Conservation (phyloP, 2,113 vertebrate genomes). For the Marcusenius ussheri region DNA sequence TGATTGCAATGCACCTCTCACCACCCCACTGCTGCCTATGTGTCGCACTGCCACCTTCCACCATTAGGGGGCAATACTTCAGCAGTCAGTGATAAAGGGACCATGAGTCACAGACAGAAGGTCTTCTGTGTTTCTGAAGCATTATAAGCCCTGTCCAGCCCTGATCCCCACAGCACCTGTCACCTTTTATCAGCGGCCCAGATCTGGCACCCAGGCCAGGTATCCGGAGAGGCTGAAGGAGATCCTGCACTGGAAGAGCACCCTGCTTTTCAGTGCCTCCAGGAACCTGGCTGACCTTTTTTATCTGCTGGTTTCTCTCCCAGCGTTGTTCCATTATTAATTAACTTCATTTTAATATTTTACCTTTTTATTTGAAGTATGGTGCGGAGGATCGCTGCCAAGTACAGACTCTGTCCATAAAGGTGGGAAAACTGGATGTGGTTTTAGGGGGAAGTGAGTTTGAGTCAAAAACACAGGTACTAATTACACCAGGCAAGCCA, state of each 20-base stretch:
- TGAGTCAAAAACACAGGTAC: not conserved
- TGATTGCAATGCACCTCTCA: not conserved
- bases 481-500: not conserved
- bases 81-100: not conserved
- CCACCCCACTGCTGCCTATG: not conserved
- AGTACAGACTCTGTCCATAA: not conserved
- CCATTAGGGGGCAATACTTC: not conserved
- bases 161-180: not conserved
- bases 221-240: not conserved
- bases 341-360: conserved; percentile 2
- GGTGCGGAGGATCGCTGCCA: not conserved
- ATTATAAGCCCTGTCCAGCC: not conserved
- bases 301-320: not conserved
- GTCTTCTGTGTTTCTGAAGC: not conserved
- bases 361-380: not conserved
- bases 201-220: not conserved
- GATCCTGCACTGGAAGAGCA: not conserved
- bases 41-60: not conserved
- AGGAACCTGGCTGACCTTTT: not conserved
- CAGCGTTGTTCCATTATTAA: conserved; percentile 6
- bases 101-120: not conserved
- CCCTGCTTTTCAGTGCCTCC: not conserved
- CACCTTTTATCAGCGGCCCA: not conserved
- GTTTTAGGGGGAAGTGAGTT: not conserved
- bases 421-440: not conserved